Base-by-base conservation (phyloP, 1,140 invertebrate genomes). In the Aphis craccivora region DNA sequence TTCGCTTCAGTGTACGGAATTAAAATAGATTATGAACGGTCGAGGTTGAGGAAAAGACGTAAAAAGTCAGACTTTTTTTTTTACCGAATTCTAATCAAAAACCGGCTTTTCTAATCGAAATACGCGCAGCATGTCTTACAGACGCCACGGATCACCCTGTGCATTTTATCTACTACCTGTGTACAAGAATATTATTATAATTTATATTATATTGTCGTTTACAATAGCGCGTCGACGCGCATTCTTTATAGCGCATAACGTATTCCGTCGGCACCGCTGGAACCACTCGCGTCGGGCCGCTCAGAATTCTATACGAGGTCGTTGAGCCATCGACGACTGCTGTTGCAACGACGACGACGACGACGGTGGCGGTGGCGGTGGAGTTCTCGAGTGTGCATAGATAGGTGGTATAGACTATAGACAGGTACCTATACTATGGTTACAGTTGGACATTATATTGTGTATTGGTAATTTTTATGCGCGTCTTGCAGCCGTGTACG, bases 201-300 rank as follows among this genome's bases (percentile, higher is more conserved):
- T 67, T 67, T 48, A n/a, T n/a, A 48, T 87, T 23, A 48, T 87
- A 45, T 48, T 25, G 84, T 40, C 37, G 40, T 43, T 43, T 87
- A 48, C 45, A 40, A 84, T 84, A 43, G 37, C 86, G 11, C 35
- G 48, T 37, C 35, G 88, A 55, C 48, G 35, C 55, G 53, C 53
- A 67, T 90, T 90, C 89, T 60, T 90, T n/a, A 43, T 20, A 55
- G 53, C 89, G 89, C 89, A 67, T 90, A 90, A 90, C 89, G 89
- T 90, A 90, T 90, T 90, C 89, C 40, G 89, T 67, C 89, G 25
- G 53, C 89, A 55, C 60, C 37, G 2, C 20, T 45, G 25, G 43
- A 87, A 35, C 18, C 45, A 35, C 87, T 43, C 11, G 37, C 55
- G 25, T 20, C 84, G 89, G 37, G 53, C 53, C 18, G 51, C 9